These are phyloP conservation scores for Acrocephalus kingi DNA, from an alignment of 2,113 vertebrate genomes.

Conservation along the genomic window DNA sequence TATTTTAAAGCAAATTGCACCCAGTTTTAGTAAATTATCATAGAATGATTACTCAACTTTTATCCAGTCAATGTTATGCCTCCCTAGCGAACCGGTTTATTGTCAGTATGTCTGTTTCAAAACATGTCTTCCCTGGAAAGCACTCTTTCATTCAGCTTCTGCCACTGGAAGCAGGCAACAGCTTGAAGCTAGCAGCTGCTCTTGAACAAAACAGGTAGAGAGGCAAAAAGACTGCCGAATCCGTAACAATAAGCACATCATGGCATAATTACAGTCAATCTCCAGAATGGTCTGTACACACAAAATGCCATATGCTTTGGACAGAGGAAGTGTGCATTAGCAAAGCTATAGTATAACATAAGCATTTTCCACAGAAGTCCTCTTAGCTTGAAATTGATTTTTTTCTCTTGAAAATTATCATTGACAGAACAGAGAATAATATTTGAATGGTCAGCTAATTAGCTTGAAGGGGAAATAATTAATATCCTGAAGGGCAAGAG, in stretches of 20 bases:
- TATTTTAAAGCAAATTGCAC: conserved; percentile 62
- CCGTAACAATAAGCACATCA: conserved; percentile 68
- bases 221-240: conserved; percentile 56
- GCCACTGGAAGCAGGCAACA: conserved; percentile 57
- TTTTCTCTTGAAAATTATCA: conserved; percentile 51
- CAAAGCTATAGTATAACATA: conserved; percentile 27
- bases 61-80: conserved; percentile 60
- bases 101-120: conserved; percentile 62
- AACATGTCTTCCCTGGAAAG: conserved; percentile 73
- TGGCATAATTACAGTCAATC: conserved; percentile 71
- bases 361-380: conserved; percentile 36
- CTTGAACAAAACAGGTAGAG: conserved; percentile 72
- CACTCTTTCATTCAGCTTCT: conserved; percentile 58
- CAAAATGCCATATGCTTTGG: conserved; percentile 70
- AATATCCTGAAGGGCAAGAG: conserved; percentile 1
- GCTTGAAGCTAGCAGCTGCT: conserved; percentile 76
- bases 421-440: conserved; percentile 21
- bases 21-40: conserved; percentile 60
- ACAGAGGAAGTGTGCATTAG: not conserved
- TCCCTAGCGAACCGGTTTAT: conserved; percentile 56
- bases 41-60: conserved; percentile 62
- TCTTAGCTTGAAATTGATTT: conserved; percentile 50
- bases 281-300: conserved; percentile 60
- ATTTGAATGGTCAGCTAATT: conserved; percentile 37
- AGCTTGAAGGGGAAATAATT: not conserved